Percentiles rank a stretch among this genome's conserved stretches.
These are phyloP conservation scores for Myiozetetes cayanensis DNA, from an alignment of 2,113 vertebrate species.

Conservation along the genomic window DNA sequence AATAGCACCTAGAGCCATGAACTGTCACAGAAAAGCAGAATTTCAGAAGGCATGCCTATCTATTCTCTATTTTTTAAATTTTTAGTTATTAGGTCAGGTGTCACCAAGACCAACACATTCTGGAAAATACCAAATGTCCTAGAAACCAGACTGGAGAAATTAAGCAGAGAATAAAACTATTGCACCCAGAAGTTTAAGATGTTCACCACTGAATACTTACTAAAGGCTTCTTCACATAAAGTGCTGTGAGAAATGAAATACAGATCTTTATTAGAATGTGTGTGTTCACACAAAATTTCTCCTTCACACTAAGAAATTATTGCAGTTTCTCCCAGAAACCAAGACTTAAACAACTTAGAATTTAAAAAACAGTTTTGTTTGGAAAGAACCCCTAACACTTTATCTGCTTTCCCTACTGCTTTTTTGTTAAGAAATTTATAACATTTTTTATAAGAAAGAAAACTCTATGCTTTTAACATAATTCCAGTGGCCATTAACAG, in stretches of 20 bases:
- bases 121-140: neutral
- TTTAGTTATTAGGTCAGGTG: neutral
- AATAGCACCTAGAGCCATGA: neutral
- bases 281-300: neutral
- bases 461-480: rapidly evolving
- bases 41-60: neutral
- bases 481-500: neutral
- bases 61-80: neutral
- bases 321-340: neutral
- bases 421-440: neutral
- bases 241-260: neutral
- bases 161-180: neutral
- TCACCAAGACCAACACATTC: neutral
- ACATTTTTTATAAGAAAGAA: neutral
- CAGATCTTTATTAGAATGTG: neutral
- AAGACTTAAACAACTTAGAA: neutral
- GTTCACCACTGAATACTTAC: neutral
- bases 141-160: neutral
- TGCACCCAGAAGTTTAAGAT: neutral
- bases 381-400: neutral
- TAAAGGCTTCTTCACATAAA: neutral
- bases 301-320: neutral
- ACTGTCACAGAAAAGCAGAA: neutral
- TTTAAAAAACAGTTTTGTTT: neutral
- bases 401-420: neutral